phyloP scores from a whole-genome alignment of 2,113 vertebrate species.

The Pionites leucogaster region DNA sequence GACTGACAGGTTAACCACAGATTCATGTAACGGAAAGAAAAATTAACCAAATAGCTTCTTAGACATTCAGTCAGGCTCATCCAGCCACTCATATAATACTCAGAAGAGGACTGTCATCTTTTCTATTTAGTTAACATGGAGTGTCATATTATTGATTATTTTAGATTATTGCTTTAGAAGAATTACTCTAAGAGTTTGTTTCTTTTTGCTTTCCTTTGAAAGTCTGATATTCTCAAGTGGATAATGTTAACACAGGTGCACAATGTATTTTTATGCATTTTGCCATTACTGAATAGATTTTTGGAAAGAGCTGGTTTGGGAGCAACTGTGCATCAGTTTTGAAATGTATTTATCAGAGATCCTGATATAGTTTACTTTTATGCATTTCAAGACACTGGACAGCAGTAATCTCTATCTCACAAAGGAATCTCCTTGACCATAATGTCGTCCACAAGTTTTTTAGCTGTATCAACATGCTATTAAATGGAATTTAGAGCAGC shows the following conservation, averaged over 20 bases:
- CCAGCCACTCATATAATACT: not conserved
- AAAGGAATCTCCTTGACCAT: not conserved
- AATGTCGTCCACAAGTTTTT: not conserved
- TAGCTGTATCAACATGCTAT: not conserved
- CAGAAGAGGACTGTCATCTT: not conserved
- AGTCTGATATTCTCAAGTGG: not conserved
- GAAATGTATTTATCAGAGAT: not conserved
- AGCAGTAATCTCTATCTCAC: not conserved
- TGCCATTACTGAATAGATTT: constrained; percentile 20
- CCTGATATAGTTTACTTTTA: not conserved
- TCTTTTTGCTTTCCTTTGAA: not conserved
- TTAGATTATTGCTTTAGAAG: not conserved
- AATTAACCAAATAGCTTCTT: not conserved
- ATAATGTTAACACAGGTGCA: not conserved
- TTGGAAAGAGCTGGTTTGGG: not conserved
- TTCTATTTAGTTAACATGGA: not conserved
- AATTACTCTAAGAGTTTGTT: not conserved
- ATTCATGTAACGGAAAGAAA: not conserved
- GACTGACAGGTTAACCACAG: not conserved
- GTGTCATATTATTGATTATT: not conserved
- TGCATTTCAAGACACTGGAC: not conserved
- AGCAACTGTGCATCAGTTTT: not conserved
- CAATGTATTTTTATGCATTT: not conserved
- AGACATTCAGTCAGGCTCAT: not conserved
- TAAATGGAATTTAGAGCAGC: not conserved